These are phyloP conservation scores for Psephotus haematonotus DNA, from an alignment of 2,113 vertebrate species.

Conservation along the genomic window DNA sequence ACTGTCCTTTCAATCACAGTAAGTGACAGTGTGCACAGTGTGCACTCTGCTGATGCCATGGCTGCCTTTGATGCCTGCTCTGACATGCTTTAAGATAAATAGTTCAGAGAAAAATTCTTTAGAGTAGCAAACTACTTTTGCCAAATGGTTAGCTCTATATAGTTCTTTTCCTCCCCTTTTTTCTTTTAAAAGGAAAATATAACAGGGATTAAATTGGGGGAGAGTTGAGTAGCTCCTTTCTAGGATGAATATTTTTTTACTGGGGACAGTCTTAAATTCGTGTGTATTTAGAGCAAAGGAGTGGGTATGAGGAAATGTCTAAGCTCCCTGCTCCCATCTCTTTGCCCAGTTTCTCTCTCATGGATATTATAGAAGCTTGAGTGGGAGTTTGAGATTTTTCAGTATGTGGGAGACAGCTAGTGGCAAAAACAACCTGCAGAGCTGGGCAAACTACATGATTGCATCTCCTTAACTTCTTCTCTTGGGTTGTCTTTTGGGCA, in stretches of 20 bases:
- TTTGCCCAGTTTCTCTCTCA: background rate
- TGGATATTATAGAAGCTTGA: background rate
- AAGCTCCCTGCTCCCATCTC: background rate
- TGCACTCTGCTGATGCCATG: background rate
- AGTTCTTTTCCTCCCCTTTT: background rate
- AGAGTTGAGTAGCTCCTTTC: background rate
- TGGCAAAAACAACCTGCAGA: background rate
- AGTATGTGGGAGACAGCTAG: background rate
- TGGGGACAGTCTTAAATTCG: constrained; percentile 1
- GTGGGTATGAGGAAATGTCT: constrained; percentile 25
- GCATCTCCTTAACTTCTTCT: background rate
- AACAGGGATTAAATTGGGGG: background rate
- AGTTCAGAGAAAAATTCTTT: constrained; percentile 44
- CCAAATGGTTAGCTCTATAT: background rate
- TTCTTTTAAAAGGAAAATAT: background rate
- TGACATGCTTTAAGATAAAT: constrained; percentile 41
- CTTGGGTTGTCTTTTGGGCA: fast-evolving
- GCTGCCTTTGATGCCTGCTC: constrained; percentile 58
- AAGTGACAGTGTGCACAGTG: constrained; percentile 41
- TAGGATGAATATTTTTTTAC: background rate
- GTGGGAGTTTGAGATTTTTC: constrained; percentile 13
- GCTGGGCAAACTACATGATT: background rate
- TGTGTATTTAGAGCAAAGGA: constrained; percentile 8
- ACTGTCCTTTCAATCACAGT: constrained; percentile 55
- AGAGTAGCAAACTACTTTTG: constrained; percentile 25